Conservation (phyloP, 2,797 vertebrate species). For the Cryptoblepharus egeriae region DNA sequence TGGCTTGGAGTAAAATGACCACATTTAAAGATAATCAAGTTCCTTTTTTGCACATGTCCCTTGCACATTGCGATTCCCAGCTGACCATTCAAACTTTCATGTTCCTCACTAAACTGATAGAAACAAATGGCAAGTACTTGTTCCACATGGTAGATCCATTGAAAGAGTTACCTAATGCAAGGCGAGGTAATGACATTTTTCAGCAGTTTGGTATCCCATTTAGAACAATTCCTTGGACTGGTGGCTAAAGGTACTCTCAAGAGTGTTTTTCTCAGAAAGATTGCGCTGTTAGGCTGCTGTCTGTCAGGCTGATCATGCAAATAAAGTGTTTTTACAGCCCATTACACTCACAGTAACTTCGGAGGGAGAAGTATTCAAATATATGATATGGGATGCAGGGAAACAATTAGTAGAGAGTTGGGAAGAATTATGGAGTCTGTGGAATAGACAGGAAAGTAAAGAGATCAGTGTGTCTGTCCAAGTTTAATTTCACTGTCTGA, state of each 20-base stretch:
- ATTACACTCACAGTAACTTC: conserved; percentile 34
- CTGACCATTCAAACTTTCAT: conserved; percentile 24
- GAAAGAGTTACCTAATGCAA: neutral
- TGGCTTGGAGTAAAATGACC: conserved; percentile 37
- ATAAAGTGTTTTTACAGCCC: conserved; percentile 15
- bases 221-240: conserved; percentile 51
- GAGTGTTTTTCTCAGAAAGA: conserved; percentile 45
- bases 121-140: conserved; percentile 55
- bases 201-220: conserved; percentile 40
- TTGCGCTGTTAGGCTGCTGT: conserved; percentile 41
- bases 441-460: neutral
- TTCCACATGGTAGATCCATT: conserved; percentile 51
- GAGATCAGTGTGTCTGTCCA: conserved; percentile 8
- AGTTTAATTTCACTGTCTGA: neutral
- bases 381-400: conserved; percentile 26
- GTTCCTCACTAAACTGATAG: conserved; percentile 34
- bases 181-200: conserved; percentile 43
- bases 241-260: conserved; percentile 50
- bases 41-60: neutral
- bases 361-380: conserved; percentile 44
- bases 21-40: conserved; percentile 32
- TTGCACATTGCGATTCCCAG: conserved; percentile 42
- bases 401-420: conserved; percentile 40
- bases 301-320: conserved; percentile 32
- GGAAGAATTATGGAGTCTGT: conserved; percentile 28